Conservation (phyloP, 2,888 invertebrate species). For the Podabrus alpinus region DNA sequence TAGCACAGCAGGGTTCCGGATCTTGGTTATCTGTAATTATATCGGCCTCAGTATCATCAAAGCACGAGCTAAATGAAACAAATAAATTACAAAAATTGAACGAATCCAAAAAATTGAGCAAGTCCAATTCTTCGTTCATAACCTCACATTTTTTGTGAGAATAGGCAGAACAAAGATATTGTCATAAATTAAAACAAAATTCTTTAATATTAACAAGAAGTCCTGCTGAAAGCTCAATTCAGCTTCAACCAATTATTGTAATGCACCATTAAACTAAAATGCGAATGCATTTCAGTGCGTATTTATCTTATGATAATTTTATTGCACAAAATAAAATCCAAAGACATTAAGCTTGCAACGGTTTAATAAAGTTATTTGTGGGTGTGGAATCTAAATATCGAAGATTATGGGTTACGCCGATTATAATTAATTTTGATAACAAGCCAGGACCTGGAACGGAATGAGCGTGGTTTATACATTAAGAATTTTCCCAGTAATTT, state of each 20-base stretch:
- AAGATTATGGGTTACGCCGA: neutral
- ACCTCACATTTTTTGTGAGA: neutral
- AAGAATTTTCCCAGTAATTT: no score
- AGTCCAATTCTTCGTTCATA: neutral
- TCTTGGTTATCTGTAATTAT: conserved; percentile 37
- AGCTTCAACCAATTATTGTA: neutral
- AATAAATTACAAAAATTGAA: neutral
- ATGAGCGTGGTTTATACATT: neutral
- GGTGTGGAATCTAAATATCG: neutral
- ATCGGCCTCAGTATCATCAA: conserved; percentile 30
- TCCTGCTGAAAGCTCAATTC: neutral
- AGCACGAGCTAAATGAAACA: conserved; percentile 17
- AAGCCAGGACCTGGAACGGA: neutral
- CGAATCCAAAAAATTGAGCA: neutral
- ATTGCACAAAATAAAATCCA: neutral
- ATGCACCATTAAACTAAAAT: neutral
- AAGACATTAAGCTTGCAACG: neutral
- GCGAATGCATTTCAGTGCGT: neutral
- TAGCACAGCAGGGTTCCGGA: conserved; percentile 36
- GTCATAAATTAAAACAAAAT: neutral
- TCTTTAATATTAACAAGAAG: neutral
- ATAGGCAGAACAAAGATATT: neutral
- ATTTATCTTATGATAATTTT: neutral
- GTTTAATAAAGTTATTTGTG: neutral
- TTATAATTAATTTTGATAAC: neutral